A percentile compares a stretch with the other conserved stretches of the same genome.
phyloP scores from a whole-genome alignment of 2,113 vertebrate genomes.

The Smithornis capensis region DNA sequence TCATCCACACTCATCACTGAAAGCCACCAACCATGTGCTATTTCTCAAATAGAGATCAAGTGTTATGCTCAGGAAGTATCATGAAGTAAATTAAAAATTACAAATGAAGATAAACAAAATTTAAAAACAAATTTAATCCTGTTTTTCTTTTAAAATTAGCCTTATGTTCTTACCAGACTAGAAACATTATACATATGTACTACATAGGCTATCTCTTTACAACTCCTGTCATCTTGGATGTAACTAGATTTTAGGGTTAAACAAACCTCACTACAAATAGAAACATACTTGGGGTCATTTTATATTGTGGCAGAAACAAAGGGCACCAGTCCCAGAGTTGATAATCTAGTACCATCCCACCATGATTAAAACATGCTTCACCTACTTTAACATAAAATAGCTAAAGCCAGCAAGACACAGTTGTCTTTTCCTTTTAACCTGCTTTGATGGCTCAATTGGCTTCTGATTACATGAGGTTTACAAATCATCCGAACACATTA shows the following conservation, averaged over 20 bases:
- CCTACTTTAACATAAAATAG: neutral
- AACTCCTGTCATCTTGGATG: neutral
- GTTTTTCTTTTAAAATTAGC: neutral
- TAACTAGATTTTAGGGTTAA: neutral
- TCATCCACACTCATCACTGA: neutral
- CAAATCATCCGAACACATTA: neutral
- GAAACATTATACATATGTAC: neutral
- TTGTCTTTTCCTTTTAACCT: conserved; percentile 1
- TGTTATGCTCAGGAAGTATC: neutral
- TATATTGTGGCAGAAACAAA: neutral
- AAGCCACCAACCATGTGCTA: neutral
- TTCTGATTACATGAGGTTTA: neutral
- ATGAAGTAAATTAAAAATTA: neutral
- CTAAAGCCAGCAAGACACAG: neutral
- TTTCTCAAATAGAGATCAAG: neutral
- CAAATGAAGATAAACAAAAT: neutral
- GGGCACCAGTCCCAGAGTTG: neutral
- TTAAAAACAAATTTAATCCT: neutral
- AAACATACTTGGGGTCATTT: neutral
- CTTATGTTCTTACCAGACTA: neutral
- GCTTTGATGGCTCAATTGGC: neutral
- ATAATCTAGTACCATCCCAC: neutral
- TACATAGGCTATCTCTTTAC: neutral
- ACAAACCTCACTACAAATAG: neutral
- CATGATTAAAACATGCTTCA: neutral